Base-by-base conservation (phyloP, 2,113 vertebrate species). In the Aptenodytes forsteri region DNA sequence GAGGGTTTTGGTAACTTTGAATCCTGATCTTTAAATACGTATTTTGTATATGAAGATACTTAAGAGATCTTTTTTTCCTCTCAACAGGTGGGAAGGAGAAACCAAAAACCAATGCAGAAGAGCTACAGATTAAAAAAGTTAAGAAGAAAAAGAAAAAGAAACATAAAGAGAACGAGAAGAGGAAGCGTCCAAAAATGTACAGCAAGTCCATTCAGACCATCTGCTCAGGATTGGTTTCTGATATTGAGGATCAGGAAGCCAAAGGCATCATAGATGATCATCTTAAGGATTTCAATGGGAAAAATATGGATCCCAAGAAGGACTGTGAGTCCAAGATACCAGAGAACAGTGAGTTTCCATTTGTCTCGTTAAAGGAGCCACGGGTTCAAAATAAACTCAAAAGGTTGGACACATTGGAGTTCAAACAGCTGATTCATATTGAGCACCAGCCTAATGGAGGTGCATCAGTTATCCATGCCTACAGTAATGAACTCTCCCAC, bases 111-210 rank as follows among this genome's bases (percentile, higher is more conserved):
- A 99, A 98, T 96, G 92, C 97, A 2, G 99, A 99, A 96, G 99
- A 99, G 95, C 98, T 99, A 94, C 99, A 99, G 98, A 99, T 99
- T 94, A 99, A 99, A 98, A 99, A 99, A 96, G 99, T 99, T n/a
- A 99, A 99, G 98, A 99, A 99, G 98, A 99, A 99, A 99, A 99
- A 99, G 99, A 99, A 99, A 98, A 99, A 99, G 99, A 99, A 99
- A 99, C 99, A 99, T 95, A 99, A 99, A 99, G 99, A 99, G 87
- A 99, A 99, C 10, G 99, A 99, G 97, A 99, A 99, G 97, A 98
- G 99, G 84, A 99, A 99, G 90, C 99, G 98, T 76, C 99, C 99
- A 78, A 99, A 99, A 99, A 99, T 99, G 99, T 99, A 99, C 97
- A 99, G 99, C 98, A 99, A 99, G 97, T 99, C 99, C 52, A 99